These are phyloP conservation scores for Neoseiulus cucumeris DNA, from an alignment of 1,140 invertebrate species.

Conservation along the genomic window DNA sequence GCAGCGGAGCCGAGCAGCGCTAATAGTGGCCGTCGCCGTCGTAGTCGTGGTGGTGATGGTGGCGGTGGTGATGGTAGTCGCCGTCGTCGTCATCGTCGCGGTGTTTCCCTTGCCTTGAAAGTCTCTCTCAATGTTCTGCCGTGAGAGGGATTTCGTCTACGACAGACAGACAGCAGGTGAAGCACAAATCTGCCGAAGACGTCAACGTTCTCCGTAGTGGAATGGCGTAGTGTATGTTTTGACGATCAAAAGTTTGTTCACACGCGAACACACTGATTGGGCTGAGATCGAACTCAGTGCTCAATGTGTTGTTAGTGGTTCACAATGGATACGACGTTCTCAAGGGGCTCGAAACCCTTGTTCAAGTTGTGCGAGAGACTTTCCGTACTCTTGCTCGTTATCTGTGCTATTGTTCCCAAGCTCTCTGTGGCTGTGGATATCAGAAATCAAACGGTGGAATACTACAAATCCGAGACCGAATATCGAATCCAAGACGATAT, in stretches of 20 bases:
- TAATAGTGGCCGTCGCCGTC: background rate
- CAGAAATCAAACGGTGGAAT: background rate
- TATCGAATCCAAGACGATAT: constrained; percentile 5
- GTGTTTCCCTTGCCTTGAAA: background rate
- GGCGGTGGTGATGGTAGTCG: background rate
- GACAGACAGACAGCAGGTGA: background rate
- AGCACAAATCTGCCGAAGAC: background rate
- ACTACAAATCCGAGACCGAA: background rate
- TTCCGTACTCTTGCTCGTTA: background rate
- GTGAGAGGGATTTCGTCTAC: background rate
- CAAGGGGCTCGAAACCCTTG: background rate
- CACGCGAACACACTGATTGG: too few relatives aligned
- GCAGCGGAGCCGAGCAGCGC: background rate
- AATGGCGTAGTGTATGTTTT: too few relatives aligned
- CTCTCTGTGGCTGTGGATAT: background rate
- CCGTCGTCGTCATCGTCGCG: background rate
- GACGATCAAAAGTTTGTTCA: too few relatives aligned
- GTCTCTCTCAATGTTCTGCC: background rate
- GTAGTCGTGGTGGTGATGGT: background rate
- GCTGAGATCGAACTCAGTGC: background rate
- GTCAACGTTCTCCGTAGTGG: background rate
- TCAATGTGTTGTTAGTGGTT: background rate
- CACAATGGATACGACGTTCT: background rate
- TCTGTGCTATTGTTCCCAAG: background rate
- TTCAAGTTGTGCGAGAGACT: background rate